Evolutionary conservation across 1,140 invertebrate species (phyloP), one percentile per base, ranked within the genome.

Genomic region (Epicauta chinensis): DNA sequence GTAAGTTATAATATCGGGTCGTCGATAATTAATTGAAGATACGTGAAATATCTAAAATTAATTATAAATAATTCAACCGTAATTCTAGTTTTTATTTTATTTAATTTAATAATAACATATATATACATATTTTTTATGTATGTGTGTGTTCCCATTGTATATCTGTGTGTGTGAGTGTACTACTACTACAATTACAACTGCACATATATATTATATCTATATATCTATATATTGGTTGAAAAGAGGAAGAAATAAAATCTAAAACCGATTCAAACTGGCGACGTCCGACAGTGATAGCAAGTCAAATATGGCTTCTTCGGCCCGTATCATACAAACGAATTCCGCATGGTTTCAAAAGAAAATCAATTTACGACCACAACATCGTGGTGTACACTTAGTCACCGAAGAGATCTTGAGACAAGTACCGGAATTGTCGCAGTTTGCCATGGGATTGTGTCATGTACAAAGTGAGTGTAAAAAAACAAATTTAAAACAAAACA

Each of bases 291-390:
- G 65, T 58, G 64, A 62, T 64, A 69, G 67, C 58, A 68, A 69
- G 69, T 78, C 76, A 76, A 81, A 81, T 77, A 89, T 89, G 87
- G 87, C 87, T 78, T 90, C 87, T 70, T 87, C 86, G 69, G 82
- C 81, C 64, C 80, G 84, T 76, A 87, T 88, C 72, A 87, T 93
- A 72, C 90, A 93, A 79, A 89, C 90, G 70, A 87, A 89, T 71
- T 90, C 89, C 71, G 90, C 91, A 72, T 97, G 93, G 93, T 93
- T 94, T 81, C 93, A 97, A 77, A 86, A 88, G 73, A 94, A 94
- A 79, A 86, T 97, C 69, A 93, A 93, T 75, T 80, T 97, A 67
- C 82, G 91, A 71, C 91, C 92, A 60, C 91, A 94, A 73, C 91
- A 93, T 71, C 81, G 93, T 71, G 92, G 93, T 62, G 91, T 95